A percentile compares a stretch with the other conserved stretches of the same genome.
phyloP scores from a whole-genome alignment of 2,113 vertebrate species.

The Puma concolor region DNA sequence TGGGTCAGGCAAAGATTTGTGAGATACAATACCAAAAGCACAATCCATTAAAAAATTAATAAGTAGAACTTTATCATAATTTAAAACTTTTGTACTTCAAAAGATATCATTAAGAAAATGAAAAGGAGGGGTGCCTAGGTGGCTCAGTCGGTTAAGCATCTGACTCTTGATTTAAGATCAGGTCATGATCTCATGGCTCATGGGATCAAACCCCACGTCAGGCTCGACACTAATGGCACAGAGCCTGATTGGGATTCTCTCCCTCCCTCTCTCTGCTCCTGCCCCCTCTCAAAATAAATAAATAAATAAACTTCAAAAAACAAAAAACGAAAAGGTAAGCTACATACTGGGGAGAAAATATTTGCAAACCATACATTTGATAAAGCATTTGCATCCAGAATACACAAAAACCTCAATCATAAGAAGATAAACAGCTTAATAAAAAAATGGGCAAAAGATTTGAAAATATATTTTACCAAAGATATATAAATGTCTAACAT shows the following conservation, averaged over 20 bases:
- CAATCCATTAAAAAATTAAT: background rate
- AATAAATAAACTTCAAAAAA: too few species aligned
- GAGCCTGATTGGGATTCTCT: too few species aligned
- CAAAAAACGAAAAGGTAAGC: background rate
- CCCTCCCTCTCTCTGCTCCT: too few species aligned
- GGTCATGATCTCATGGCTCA: too few species aligned
- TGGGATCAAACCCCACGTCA: too few species aligned
- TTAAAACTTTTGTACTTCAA: slow-evolving; percentile 46
- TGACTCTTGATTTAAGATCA: too few species aligned
- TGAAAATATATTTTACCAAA: slow-evolving; percentile 2
- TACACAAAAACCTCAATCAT: background rate
- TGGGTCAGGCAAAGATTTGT: background rate
- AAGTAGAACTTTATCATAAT: background rate
- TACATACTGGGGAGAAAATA: background rate
- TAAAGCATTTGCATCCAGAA: background rate
- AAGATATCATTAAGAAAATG: background rate
- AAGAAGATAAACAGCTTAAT: background rate
- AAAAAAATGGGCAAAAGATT: background rate
- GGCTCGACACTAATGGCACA: too few species aligned
- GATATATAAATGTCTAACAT: background rate
- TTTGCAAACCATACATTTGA: background rate
- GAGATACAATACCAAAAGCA: background rate
- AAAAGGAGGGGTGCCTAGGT: background rate
- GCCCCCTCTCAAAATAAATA: too few species aligned
- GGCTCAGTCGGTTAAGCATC: too few species aligned